Percentiles rank a stretch among this genome's conserved stretches.
Evolutionary conservation across 2,113 vertebrate species (phyloP).

Genomic region (Ptyas mucosa): DNA sequence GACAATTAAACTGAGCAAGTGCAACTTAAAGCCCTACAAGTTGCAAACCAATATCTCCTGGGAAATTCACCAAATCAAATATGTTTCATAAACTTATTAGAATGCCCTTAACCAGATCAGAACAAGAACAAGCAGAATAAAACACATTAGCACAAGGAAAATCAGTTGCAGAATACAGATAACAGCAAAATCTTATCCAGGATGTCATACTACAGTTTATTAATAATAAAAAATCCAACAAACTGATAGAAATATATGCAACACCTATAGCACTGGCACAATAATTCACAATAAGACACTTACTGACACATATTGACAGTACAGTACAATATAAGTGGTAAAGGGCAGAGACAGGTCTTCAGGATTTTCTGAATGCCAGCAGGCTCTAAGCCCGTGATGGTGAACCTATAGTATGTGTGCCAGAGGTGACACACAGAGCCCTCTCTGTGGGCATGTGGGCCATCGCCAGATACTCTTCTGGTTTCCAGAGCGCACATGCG

Average conservation of each 20-base stretch:
- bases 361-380: neutral
- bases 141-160: constrained; percentile 24
- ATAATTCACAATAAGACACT: neutral
- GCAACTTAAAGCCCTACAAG: constrained; percentile 11
- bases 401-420: too few species aligned
- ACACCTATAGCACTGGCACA: neutral
- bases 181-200: neutral
- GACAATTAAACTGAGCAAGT: constrained; percentile 16
- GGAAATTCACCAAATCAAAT: constrained; percentile 39
- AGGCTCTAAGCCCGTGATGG: neutral
- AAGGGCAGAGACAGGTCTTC: neutral
- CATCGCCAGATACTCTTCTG: too few species aligned
- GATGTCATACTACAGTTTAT: neutral
- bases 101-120: constrained; percentile 20
- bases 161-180: neutral
- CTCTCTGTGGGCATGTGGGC: too few species aligned
- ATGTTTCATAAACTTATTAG: neutral
- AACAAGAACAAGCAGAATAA: constrained; percentile 21
- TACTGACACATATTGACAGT: neutral
- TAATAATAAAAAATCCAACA: neutral
- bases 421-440: too few species aligned
- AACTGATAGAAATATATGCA: neutral
- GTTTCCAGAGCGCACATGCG: too few species aligned
- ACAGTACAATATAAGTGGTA: neutral
- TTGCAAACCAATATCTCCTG: constrained; percentile 26